Evolutionary conservation across 2,797 vertebrate genomes (phyloP).

Genomic region (Coregonus sp.): DNA sequence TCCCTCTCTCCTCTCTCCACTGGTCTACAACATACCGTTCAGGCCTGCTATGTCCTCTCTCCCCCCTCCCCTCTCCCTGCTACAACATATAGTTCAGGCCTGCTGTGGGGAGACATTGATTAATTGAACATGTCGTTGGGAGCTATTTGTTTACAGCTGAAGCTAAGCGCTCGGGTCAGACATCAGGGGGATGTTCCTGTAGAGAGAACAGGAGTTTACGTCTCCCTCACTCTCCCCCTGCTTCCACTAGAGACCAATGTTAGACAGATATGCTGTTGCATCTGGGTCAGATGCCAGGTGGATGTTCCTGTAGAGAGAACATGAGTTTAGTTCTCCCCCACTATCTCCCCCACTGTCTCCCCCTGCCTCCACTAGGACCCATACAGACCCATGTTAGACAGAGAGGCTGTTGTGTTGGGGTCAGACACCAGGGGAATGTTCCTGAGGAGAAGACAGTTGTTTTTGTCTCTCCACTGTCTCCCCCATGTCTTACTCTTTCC

Average conservation of each 20-base stretch:
- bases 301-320: conserved; percentile 10
- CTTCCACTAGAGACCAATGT: conserved; percentile 19
- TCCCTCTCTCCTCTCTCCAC: background rate
- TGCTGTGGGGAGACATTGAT: conserved; percentile 50
- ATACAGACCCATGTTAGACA: conserved; percentile 38
- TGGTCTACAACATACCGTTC: background rate
- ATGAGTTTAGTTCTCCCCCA: background rate
- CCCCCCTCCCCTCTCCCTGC: too few species aligned
- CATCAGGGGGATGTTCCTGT: conserved; percentile 26
- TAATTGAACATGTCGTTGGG: conserved; percentile 52
- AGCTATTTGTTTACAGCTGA: conserved; percentile 55
- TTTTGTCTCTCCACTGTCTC: background rate
- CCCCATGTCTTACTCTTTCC: conserved; percentile 10
- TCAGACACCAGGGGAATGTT: conserved; percentile 43
- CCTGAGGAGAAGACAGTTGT: background rate
- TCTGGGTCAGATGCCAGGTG: conserved; percentile 49
- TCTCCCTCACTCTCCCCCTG: conserved; percentile 5
- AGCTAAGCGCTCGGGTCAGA: conserved; percentile 56
- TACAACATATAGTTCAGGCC: too few species aligned
- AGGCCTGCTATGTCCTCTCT: conserved; percentile 1
- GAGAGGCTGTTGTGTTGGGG: conserved; percentile 39
- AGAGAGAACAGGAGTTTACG: background rate
- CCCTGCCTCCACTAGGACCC: background rate
- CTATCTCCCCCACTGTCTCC: conserved; percentile 12
- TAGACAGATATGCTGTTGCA: conserved; percentile 28